Conservation (phyloP, 2,888 invertebrate species). For the Meta bourneti region DNA sequence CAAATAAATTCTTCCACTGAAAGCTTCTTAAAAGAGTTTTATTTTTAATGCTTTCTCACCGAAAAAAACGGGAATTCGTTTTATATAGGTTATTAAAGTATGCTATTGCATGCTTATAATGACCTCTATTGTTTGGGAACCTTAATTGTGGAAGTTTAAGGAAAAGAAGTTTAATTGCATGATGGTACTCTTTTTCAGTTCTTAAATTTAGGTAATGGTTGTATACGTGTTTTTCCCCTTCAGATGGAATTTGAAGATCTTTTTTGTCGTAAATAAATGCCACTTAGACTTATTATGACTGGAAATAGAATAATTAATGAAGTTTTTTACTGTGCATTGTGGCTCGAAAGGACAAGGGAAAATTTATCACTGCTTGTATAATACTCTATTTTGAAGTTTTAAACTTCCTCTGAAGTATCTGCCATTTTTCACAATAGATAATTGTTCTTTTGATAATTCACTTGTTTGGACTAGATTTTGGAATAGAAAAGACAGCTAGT, state of each 20-base stretch:
- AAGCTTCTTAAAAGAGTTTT: slow-evolving; percentile 13
- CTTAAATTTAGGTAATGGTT: not conserved
- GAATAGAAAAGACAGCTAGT: too few relatives aligned
- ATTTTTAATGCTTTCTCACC: slow-evolving; percentile 46
- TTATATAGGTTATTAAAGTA: slow-evolving; percentile 31
- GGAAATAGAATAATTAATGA: not conserved
- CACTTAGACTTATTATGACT: not conserved
- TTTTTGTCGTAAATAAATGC: not conserved
- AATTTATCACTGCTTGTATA: too few relatives aligned
- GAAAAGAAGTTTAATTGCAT: not conserved
- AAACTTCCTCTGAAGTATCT: not conserved
- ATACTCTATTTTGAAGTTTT: not conserved
- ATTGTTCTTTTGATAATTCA: too few relatives aligned
- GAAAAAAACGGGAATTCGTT: slow-evolving; percentile 5
- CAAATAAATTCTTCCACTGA: not conserved
- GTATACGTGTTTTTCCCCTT: not conserved
- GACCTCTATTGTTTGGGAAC: slow-evolving; percentile 1
- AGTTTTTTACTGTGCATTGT: too few relatives aligned
- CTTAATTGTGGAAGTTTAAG: not conserved
- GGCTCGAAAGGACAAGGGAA: too few relatives aligned
- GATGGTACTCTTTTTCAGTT: not conserved
- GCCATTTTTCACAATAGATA: too few relatives aligned
- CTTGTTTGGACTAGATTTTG: too few relatives aligned
- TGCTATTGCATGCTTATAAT: slow-evolving; percentile 6
- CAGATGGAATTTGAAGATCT: not conserved